Evolutionary conservation across 2,888 invertebrate genomes (phyloP), one percentile per base, ranked within the genome.

Genomic region (Pardosa pseudoannulata): DNA sequence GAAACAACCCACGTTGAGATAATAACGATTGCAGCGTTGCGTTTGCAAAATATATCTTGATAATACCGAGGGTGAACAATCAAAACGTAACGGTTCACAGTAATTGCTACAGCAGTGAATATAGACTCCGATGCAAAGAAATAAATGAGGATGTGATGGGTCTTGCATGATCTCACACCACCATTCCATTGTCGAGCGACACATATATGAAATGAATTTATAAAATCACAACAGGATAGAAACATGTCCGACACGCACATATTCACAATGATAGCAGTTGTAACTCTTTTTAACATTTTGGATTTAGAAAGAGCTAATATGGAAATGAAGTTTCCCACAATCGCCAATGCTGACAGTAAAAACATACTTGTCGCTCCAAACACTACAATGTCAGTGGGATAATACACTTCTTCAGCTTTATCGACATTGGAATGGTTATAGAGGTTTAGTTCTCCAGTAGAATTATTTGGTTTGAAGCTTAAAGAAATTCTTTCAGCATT

Each of bases 91-190:
- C 96, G 95, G 92, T 96, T 97, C 86, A 97, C 92, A 36, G 96
- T 96, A 89, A 97, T 96, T 89, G 96, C 96, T 73, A 96, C 96
- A 96, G 97, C 96, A 90, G 96, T 96, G 88, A 96, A 93, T 41
- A 97, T 92, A 0, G 96, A 96, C n/a, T 1, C 96, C 96, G 0
- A 96, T 96, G 74, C 96, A 96, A 91, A 96, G 91, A 97, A 97
- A 92, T 97, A 96, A 89, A 97, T 94, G 89, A 97, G 95, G 0
- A 96, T 96, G 92, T 96, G 96, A 91, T 96, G n/a, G n/a, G n/a
- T 93, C 92, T 95, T 94, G 91, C 96, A 97, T 41, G 96, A 93
- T 0, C 93, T 93, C 27, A 94, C 94, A 0, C 96, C 96, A 28
- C 96, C 93, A 56, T 95, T 94, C 97, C 97, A 97, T 82, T 94